A percentile compares a stretch with the other conserved stretches of the same genome.
phyloP scores from a whole-genome alignment of 2,113 vertebrate species.

The Coreoperca whiteheadi region DNA sequence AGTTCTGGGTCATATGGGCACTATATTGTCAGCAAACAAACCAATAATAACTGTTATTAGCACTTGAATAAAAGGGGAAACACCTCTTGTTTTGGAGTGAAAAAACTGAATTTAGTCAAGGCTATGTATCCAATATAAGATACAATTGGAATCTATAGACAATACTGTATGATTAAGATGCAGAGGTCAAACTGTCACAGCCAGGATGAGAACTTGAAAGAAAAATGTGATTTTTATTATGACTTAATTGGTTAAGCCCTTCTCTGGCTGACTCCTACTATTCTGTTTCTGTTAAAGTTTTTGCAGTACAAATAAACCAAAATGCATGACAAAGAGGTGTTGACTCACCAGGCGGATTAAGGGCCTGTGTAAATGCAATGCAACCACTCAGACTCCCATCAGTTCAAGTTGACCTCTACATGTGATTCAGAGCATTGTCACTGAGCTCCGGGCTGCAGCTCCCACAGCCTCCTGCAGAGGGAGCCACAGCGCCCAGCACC shows the following conservation, averaged over 20 bases:
- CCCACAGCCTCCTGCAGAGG: slow-evolving; percentile 41
- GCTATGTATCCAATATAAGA: background rate
- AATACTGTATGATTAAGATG: background rate
- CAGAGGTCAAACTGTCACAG: background rate
- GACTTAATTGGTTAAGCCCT: background rate
- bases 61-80: background rate
- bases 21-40: background rate
- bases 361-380: background rate
- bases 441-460: slow-evolving; percentile 23
- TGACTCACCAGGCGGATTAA: background rate
- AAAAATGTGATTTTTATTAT: background rate
- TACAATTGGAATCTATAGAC: too few relatives aligned
- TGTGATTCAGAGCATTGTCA: background rate
- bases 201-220: background rate
- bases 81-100: background rate
- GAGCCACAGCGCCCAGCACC: slow-evolving; percentile 10
- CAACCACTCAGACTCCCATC: background rate
- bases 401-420: slow-evolving; percentile 9
- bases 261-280: background rate
- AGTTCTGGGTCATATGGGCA: background rate
- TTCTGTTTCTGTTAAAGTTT: too few relatives aligned
- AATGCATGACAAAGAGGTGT: background rate
- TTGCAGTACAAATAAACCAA: background rate
- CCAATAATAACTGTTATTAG: background rate
- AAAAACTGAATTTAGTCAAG: background rate